Percentiles rank a stretch among this genome's conserved stretches.
Conservation (phyloP, 2,888 invertebrate genomes). For the Acleris cristana region DNA sequence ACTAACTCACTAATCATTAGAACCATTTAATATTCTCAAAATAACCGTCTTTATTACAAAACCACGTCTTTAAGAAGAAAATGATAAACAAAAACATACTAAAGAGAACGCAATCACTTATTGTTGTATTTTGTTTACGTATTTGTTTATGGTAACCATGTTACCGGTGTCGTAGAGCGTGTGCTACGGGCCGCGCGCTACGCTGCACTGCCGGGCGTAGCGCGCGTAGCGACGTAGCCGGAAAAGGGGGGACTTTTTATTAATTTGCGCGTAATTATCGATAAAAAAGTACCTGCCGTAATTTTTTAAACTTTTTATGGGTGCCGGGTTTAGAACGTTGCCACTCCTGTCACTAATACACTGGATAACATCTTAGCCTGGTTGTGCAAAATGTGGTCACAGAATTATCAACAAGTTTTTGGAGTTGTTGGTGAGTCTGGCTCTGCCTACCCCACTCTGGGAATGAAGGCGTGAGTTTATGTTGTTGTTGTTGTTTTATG, state of each 20-base stretch:
- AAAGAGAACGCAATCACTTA: background rate
- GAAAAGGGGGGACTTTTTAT: constrained; percentile 1
- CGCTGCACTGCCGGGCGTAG: constrained; percentile 29
- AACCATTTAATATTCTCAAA: background rate
- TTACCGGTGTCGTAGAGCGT: constrained; percentile 8
- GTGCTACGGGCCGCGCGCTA: constrained; percentile 33
- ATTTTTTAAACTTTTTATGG: background rate
- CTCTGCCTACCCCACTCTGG: too few species aligned
- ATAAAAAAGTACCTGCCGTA: background rate
- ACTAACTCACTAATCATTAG: too few species aligned
- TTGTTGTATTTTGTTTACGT: constrained; percentile 14
- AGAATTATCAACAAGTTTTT: too few species aligned
- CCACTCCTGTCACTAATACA: too few species aligned
- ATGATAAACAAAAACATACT: constrained; percentile 20
- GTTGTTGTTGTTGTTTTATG: too few species aligned
- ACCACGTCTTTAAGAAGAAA: background rate
- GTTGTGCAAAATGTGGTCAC: too few species aligned
- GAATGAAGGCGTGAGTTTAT: too few species aligned
- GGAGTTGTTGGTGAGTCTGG: too few species aligned
- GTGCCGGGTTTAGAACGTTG: too few species aligned
- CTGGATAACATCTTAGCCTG: too few species aligned
- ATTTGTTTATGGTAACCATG: constrained; percentile 10
- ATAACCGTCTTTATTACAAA: background rate
- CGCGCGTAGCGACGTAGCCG: constrained; percentile 20
- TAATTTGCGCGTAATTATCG: background rate